phyloP scores from a whole-genome alignment of 2,888 invertebrate genomes.

The Leistus spinibarbis region DNA sequence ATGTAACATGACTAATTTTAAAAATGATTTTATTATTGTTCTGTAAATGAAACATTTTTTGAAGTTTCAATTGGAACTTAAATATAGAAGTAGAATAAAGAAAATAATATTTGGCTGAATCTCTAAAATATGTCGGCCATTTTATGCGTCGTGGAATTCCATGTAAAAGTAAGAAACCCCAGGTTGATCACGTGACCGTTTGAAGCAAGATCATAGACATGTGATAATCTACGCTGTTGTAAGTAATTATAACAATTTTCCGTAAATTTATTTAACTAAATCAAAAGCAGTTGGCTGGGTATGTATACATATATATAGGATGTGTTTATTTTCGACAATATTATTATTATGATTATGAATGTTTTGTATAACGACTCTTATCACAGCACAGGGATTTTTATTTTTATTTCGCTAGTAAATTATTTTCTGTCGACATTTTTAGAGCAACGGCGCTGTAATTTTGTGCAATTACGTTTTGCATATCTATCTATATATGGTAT shows the following conservation, averaged over 20 bases:
- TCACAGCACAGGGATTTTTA: slow-evolving; percentile 9
- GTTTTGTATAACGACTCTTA: slow-evolving; percentile 38
- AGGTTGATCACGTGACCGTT: not conserved
- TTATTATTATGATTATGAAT: slow-evolving; percentile 27
- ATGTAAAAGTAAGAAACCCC: not conserved
- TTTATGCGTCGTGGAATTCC: not conserved
- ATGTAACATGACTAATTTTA: too few relatives aligned
- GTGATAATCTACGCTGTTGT: not conserved
- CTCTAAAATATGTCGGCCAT: not conserved
- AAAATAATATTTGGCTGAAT: too few relatives aligned
- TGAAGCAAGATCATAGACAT: not conserved
- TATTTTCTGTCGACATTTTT: slow-evolving; percentile 51
- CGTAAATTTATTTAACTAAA: slow-evolving; percentile 28
- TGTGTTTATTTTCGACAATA: slow-evolving; percentile 38
- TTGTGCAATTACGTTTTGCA: slow-evolving; percentile 53
- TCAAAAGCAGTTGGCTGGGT: not conserved
- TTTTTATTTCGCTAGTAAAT: slow-evolving; percentile 43
- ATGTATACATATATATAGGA: too few relatives aligned
- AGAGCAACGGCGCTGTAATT: slow-evolving; percentile 50
- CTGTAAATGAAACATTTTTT: too few relatives aligned
- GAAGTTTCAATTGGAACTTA: too few relatives aligned
- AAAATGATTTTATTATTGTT: too few relatives aligned
- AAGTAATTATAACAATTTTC: slow-evolving; percentile 16
- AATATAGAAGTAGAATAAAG: too few relatives aligned
- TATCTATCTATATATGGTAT: slow-evolving; percentile 52